A percentile compares a stretch with the other conserved stretches of the same genome.
phyloP scores from a whole-genome alignment of 1,140 invertebrate species.

The Chrysoperla carnea region DNA sequence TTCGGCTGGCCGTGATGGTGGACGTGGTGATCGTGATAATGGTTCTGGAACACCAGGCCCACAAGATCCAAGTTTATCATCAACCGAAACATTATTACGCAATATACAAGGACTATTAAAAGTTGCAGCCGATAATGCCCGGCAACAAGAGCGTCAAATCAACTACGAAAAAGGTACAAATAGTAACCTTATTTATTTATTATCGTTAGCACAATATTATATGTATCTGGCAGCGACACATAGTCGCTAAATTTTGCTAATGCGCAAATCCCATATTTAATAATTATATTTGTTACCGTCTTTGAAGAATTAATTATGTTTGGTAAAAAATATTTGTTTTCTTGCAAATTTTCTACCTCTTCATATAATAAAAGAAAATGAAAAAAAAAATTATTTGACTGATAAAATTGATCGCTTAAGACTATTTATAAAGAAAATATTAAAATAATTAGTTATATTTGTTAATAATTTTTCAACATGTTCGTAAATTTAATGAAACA shows the following conservation, averaged over 20 bases:
- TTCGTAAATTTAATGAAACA: no score
- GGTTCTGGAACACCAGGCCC: conserved; percentile 22
- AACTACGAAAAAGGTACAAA: conserved; percentile 87
- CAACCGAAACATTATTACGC: conserved; percentile 79
- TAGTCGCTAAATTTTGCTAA: conserved; percentile 14
- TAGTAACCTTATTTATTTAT: conserved; percentile 24
- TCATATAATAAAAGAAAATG: no score
- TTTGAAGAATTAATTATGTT: no score
- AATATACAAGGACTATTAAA: conserved; percentile 91
- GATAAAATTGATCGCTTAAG: no score
- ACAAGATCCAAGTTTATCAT: conserved; percentile 43
- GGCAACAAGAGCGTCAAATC: conserved; percentile 86
- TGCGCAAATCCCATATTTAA: no score
- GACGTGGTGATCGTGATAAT: conserved; percentile 21
- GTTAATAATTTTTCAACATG: no score
- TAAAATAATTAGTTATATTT: no score
- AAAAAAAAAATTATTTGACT: no score
- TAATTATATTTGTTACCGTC: no score
- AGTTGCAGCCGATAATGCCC: conserved; percentile 86
- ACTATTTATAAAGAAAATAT: no score
- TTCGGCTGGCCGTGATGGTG: conserved; percentile 14
- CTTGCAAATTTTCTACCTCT: no score
- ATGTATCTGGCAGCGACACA: conserved; percentile 24
- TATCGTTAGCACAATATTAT: conserved; percentile 22
- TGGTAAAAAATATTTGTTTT: no score